Evolutionary conservation across 2,113 vertebrate species (phyloP).

Genomic region (Benitochromis conjunctus): DNA sequence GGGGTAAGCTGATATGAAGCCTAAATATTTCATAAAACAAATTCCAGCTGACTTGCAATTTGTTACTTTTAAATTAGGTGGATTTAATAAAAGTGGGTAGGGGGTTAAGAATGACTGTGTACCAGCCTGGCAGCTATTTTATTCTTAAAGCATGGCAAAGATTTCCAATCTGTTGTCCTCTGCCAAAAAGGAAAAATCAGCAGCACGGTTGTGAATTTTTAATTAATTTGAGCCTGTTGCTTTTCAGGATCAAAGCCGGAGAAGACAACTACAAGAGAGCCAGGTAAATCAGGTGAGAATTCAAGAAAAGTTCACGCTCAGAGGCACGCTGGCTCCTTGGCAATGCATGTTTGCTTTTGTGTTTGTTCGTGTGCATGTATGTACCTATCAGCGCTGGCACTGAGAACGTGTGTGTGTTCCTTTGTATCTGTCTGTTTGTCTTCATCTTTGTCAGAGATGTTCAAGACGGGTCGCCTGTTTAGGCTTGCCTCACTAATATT

Average conservation of each 20-base stretch:
- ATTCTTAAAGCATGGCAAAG: background rate
- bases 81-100: background rate
- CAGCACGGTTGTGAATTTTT: background rate
- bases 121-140: background rate
- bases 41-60: background rate
- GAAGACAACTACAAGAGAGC: conserved; percentile 82
- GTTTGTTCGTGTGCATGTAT: conserved; percentile 13
- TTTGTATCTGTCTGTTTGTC: conserved; percentile 11
- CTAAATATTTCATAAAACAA: background rate
- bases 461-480: conserved; percentile 33
- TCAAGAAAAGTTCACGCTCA: background rate
- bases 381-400: background rate
- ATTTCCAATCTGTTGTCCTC: background rate
- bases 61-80: background rate
- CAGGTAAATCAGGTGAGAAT: conserved; percentile 91
- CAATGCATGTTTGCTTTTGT: background rate
- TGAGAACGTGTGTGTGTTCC: background rate
- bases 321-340: background rate
- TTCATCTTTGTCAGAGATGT: conserved; percentile 31
- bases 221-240: background rate
- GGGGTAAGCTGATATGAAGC: background rate
- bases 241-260: conserved; percentile 84
- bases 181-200: background rate
- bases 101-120: background rate
- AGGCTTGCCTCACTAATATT: conserved; percentile 60